A percentile compares a stretch with the other conserved stretches of the same genome.
These are phyloP conservation scores for Borostomias antarcticus DNA, from an alignment of 2,797 vertebrate species.

Conservation along the genomic window DNA sequence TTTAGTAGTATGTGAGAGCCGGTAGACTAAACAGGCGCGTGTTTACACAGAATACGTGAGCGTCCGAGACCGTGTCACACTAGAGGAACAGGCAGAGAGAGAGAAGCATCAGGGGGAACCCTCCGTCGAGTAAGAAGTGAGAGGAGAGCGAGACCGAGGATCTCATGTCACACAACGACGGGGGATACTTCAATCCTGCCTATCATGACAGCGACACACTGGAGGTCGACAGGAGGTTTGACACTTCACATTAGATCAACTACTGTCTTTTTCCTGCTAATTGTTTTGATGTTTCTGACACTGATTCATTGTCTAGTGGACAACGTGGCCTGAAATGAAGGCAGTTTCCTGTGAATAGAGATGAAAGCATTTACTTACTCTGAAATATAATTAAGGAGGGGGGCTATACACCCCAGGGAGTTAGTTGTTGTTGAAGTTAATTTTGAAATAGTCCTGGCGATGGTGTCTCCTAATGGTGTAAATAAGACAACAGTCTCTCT, in stretches of 20 bases:
- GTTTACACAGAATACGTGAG: conserved; percentile 10
- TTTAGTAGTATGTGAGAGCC: not conserved
- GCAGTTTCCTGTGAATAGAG: too few relatives aligned
- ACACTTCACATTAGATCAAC: not conserved
- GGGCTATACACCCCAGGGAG: too few relatives aligned
- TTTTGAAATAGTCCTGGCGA: too few relatives aligned
- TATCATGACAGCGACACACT: conserved; percentile 82
- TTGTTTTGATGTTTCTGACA: not conserved
- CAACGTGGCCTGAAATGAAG: too few relatives aligned
- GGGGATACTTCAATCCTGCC: conserved; percentile 66
- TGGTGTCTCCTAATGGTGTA: too few relatives aligned
- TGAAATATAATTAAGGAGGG: too few relatives aligned
- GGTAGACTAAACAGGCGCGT: not conserved
- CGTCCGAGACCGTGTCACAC: conserved; percentile 1
- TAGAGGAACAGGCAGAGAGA: not conserved
- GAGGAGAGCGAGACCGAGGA: conserved; percentile 28
- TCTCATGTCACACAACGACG: conserved; percentile 65
- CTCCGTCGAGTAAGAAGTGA: conserved; percentile 16
- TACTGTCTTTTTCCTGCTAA: not conserved
- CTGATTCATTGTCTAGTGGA: too few relatives aligned
- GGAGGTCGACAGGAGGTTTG: conserved; percentile 81
- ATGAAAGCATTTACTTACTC: too few relatives aligned
- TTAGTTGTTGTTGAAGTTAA: too few relatives aligned
- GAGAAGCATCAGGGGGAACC: conserved; percentile 13
- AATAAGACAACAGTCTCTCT: too few relatives aligned